Base-by-base conservation (phyloP, 2,888 invertebrate genomes). In the Yponomeuta plumbellus region DNA sequence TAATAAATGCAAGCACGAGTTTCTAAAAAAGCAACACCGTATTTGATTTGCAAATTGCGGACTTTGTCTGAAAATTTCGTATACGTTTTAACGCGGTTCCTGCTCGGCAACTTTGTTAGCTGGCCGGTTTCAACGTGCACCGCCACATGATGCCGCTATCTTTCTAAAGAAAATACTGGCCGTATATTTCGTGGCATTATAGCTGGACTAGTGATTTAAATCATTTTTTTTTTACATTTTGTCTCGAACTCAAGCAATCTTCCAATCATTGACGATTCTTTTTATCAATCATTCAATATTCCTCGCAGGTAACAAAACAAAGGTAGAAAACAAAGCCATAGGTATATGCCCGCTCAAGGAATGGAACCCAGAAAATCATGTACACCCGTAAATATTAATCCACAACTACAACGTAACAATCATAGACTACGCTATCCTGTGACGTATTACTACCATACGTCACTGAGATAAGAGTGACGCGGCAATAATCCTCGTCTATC, bases 11-110 rank as follows among this genome's bases (percentile, higher is more conserved):
- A 17, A n/a, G 44, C 57, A 4, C 8, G 20, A 20, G 20, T 58
- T 58, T 58, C 6, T 5, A 58, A 21, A 22, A 20, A n/a, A 58
- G 6, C 21, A 20, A 20, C 20, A 11, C n/a, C 58, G 21, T 22
- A 58, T 58, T 58, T 58, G 58, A 58, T 58, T 58, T 58, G 20
- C 20, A 58, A 58, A 58, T 58, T 58, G 58, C 21, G 11, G 11
- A 20, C 58, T 58, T 58, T 58, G 13, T 11, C 22, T 58, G 20
- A 58, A 21, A 58, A n/a, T 58, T 22, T 22, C 11, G 58, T 13
- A 1, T 13, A 58, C 21, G 21, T 58, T 58, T 58, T 58, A 58
- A 58, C 21, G 21, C 11, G 21, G 58, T 58, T 20, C 11, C 58
- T 21, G 21, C 58, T 11, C 20, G 21, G 21, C 13, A 58, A 58